These are phyloP conservation scores for Clarias laeviceps DNA, from an alignment of 2,797 vertebrate species.

Conservation along the genomic window DNA sequence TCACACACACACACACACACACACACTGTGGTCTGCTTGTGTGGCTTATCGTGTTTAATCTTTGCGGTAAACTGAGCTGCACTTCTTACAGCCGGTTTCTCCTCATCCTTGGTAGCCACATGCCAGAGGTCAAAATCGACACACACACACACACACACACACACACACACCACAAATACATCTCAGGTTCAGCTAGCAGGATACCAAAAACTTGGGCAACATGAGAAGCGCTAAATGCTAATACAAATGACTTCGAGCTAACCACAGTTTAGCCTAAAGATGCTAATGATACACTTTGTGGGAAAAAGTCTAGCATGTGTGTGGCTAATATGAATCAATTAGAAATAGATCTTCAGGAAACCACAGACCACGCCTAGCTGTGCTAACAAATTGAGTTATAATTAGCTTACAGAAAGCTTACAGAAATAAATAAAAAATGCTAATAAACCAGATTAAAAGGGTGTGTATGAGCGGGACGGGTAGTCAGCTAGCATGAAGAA, in stretches of 20 bases:
- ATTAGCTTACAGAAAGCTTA: not conserved
- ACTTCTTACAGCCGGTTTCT: constrained; percentile 35
- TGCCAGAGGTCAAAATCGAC: constrained; percentile 31
- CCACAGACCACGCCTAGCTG: not conserved
- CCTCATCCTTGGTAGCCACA: constrained; percentile 35
- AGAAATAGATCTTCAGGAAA: not conserved
- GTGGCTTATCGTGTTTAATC: constrained; percentile 56
- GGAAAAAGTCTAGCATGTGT: not conserved
- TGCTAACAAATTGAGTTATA: not conserved
- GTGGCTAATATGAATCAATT: not conserved
- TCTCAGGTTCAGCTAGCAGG: not conserved
- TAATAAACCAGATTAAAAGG: not conserved
- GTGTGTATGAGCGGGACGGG: not conserved
- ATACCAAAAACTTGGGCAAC: not conserved
- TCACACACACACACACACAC: not conserved
- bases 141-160: not conserved
- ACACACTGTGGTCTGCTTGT: constrained; percentile 44
- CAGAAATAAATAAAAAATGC: not conserved
- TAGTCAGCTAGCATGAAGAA: not conserved
- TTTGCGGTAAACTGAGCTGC: constrained; percentile 45
- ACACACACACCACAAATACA: not conserved
- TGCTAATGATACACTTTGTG: not conserved
- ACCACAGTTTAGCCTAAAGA: not conserved
- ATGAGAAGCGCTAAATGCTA: not conserved
- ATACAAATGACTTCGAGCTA: not conserved